Percentiles rank a stretch among this genome's conserved stretches.
These are phyloP conservation scores for Villa cingulata DNA, from an alignment of 2,888 invertebrate genomes.

Conservation along the genomic window DNA sequence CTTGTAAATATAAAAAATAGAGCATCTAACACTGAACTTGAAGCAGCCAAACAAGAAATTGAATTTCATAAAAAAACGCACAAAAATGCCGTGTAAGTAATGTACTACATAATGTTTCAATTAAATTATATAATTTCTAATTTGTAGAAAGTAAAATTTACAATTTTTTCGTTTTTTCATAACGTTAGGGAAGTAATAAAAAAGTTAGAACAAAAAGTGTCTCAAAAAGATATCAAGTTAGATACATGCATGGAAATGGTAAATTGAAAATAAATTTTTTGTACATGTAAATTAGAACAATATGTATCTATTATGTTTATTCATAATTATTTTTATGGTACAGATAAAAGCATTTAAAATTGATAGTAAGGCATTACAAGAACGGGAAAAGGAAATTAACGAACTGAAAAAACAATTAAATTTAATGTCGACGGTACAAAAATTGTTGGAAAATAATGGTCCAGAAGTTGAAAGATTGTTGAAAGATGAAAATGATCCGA, in stretches of 20 bases:
- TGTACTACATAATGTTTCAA: too few species aligned
- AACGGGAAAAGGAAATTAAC: constrained; percentile 42
- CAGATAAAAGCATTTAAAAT: constrained; percentile 41
- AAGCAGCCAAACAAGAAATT: constrained; percentile 22
- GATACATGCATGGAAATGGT: background rate
- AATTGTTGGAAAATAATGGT: constrained; percentile 43
- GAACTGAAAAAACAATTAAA: constrained; percentile 42
- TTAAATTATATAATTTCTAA: too few species aligned
- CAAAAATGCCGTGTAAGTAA: constrained; percentile 29
- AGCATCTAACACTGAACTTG: constrained; percentile 32
- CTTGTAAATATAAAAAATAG: constrained; percentile 45
- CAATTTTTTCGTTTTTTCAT: too few species aligned
- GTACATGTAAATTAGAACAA: background rate
- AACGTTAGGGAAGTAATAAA: background rate
- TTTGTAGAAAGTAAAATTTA: too few species aligned
- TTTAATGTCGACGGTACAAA: constrained; percentile 43
- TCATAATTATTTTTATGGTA: constrained; percentile 18
- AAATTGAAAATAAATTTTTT: background rate
- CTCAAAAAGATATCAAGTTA: background rate
- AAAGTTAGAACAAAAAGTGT: constrained; percentile 1
- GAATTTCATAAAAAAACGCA: constrained; percentile 23
- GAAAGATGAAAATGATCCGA: constrained; percentile 40
- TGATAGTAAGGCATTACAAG: constrained; percentile 42
- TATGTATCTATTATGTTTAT: too few species aligned
- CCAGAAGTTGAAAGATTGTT: constrained; percentile 50